Evolutionary conservation across 2,888 invertebrate species (phyloP).

Genomic region (Polylopha cassiicola): DNA sequence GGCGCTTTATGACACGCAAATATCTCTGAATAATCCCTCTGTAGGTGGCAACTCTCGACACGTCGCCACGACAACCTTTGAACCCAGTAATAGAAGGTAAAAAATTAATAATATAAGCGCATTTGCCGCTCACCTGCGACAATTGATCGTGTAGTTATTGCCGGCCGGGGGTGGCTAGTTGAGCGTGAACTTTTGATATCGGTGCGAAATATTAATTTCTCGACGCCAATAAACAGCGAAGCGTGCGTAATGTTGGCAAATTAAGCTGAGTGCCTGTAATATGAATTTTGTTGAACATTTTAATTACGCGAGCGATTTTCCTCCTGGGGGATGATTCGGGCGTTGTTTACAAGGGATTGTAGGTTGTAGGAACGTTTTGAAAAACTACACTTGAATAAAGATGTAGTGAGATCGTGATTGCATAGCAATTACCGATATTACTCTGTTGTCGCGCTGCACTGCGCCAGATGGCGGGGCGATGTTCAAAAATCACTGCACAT

Average conservation of each 20-base stretch:
- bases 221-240: conserved; percentile 66
- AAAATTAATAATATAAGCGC: conserved; percentile 71
- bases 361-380: too few relatives aligned
- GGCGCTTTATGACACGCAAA: conserved; percentile 72
- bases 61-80: conserved; percentile 66
- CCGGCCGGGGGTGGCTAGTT: conserved; percentile 68
- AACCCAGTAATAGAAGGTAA: conserved; percentile 56
- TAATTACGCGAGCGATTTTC: conserved; percentile 57
- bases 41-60: conserved; percentile 25
- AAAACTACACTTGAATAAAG: too few relatives aligned
- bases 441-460: conserved; percentile 47
- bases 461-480: conserved; percentile 70
- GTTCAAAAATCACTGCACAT: conserved; percentile 77
- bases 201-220: conserved; percentile 75
- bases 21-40: conserved; percentile 64
- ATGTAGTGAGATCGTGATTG: too few relatives aligned
- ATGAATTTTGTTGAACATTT: conserved; percentile 62
- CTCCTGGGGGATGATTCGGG: conserved; percentile 39
- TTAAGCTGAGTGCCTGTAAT: conserved; percentile 70
- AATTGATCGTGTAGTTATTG: conserved; percentile 65
- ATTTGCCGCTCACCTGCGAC: conserved; percentile 67
- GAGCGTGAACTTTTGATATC: conserved; percentile 75
- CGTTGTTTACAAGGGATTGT: too few relatives aligned
- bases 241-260: conserved; percentile 71
- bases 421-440: conserved; percentile 70